A percentile compares a stretch with the other conserved stretches of the same genome.
Conservation (phyloP, 2,888 invertebrate species). For the Harmothoe impar region DNA sequence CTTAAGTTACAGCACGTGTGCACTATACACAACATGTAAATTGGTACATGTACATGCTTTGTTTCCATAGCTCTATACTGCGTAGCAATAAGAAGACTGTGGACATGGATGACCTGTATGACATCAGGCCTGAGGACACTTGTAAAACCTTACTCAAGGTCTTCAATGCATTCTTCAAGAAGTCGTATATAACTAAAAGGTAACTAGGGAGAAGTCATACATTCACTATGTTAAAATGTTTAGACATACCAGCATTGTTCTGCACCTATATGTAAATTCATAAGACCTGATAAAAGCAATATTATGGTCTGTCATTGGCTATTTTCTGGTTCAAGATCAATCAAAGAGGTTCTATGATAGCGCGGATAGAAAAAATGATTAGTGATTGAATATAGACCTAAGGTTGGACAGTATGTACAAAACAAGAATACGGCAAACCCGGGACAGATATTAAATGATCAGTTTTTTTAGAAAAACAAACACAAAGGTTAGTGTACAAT, state of each 20-base stretch:
- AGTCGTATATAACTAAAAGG: background rate
- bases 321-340: background rate
- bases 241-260: too few relatives aligned
- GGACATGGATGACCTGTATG: constrained; percentile 51
- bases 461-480: too few relatives aligned
- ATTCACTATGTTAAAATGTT: too few relatives aligned
- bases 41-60: background rate
- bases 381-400: too few relatives aligned
- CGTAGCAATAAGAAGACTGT: constrained; percentile 35
- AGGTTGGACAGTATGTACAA: too few relatives aligned
- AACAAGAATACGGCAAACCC: too few relatives aligned
- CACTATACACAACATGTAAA: too few relatives aligned
- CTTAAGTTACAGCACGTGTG: too few relatives aligned
- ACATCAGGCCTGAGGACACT: constrained; percentile 49
- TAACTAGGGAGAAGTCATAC: too few relatives aligned
- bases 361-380: background rate
- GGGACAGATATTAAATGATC: too few relatives aligned
- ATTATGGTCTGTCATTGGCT: background rate
- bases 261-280: background rate
- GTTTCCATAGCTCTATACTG: background rate
- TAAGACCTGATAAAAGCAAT: background rate
- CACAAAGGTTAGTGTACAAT: too few relatives aligned
- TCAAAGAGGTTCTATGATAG: background rate
- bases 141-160: constrained; percentile 1
- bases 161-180: background rate